phyloP scores from a whole-genome alignment of 1,140 invertebrate species.

The Magallana angulata region DNA sequence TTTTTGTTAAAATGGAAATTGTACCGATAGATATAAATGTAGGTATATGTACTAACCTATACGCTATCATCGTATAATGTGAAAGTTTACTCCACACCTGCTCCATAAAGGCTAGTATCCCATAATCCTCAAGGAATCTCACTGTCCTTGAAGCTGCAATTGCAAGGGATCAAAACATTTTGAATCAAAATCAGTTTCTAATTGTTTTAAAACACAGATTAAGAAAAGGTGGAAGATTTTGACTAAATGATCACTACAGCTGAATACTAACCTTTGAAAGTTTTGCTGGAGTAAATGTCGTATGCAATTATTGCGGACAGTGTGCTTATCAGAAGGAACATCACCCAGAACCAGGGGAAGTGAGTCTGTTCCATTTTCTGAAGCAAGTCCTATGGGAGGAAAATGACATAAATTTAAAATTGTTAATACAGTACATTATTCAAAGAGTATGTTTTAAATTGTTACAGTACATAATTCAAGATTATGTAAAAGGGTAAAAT shows the following conservation, averaged over 20 bases:
- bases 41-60: constrained; percentile 45
- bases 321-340: constrained; percentile 62
- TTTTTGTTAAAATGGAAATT: too few species aligned
- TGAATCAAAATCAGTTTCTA: too few species aligned
- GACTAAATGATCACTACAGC: not conserved
- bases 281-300: constrained; percentile 68
- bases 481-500: too few species aligned
- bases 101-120: constrained; percentile 63
- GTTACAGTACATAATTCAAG: too few species aligned
- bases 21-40: not conserved
- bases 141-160: constrained; percentile 66
- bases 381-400: constrained; percentile 64
- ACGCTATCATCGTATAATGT: constrained; percentile 55
- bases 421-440: too few species aligned
- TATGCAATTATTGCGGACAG: constrained; percentile 67
- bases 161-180: too few species aligned
- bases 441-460: too few species aligned
- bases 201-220: too few species aligned
- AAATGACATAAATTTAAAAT: not conserved
- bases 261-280: constrained; percentile 47
- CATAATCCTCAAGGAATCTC: constrained; percentile 69
- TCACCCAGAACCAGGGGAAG: constrained; percentile 70
- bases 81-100: constrained; percentile 63
- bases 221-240: not conserved
- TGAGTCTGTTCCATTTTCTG: constrained; percentile 63